Conservation (phyloP, 2,797 vertebrate species). For the Cercopithecus petaurista region DNA sequence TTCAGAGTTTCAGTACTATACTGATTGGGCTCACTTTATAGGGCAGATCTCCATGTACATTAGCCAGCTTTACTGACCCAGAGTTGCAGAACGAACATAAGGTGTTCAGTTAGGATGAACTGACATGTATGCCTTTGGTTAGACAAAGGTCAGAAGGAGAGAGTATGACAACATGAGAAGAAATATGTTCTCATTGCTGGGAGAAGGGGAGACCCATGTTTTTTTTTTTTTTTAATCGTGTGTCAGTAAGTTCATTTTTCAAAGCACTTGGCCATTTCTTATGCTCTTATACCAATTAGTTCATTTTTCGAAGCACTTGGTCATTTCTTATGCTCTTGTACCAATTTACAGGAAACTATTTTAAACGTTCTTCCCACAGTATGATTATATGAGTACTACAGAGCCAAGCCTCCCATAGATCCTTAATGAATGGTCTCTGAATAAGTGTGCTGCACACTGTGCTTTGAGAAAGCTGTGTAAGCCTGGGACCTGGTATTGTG, state of each 20-base stretch:
- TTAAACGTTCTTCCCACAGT: background rate
- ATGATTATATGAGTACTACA: background rate
- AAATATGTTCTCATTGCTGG: background rate
- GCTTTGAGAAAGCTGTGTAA: background rate
- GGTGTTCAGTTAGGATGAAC: background rate
- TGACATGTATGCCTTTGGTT: background rate
- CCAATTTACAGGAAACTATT: background rate
- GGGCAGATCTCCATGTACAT: background rate
- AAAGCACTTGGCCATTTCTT: slow-evolving; percentile 25
- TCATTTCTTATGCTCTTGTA: background rate
- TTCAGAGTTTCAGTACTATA: background rate
- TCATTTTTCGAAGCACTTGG: background rate
- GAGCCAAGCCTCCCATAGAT: background rate
- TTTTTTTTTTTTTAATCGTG: background rate
- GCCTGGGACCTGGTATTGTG: background rate
- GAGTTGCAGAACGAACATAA: background rate
- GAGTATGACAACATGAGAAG: background rate
- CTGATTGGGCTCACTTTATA: background rate
- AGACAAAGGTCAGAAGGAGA: background rate
- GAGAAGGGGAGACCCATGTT: background rate
- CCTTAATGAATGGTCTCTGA: slow-evolving; percentile 35
- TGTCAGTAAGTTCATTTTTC: background rate
- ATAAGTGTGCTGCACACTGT: background rate
- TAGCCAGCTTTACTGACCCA: background rate
- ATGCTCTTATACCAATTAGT: background rate